Evolutionary conservation across 2,113 vertebrate species (phyloP), one percentile per base, ranked within the genome.

Genomic region (Pomatostomus ruficeps): DNA sequence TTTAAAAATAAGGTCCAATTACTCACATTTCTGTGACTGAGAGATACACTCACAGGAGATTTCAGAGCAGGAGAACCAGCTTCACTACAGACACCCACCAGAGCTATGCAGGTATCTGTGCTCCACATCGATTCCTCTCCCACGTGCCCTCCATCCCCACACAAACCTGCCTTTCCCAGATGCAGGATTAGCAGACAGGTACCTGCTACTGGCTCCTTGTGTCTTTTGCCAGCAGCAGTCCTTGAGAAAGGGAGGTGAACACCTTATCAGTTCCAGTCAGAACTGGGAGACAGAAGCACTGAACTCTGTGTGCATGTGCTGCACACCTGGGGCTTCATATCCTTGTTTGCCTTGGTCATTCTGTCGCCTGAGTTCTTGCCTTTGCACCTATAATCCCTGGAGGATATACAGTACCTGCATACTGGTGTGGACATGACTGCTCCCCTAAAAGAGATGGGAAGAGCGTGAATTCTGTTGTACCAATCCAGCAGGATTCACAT

Each of bases 121-220:
- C 23, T 43, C n/a, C 33, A 52, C 38, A 40, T 3, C 3, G 29
- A 42, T 58, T 61, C 51, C 29, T 54, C 29, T 15, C 7, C 14
- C 58, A 17, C 0, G 0, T n/a, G 13, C 7, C 28, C 28, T 48
- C 22, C 19, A 68, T 18, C 11, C 12, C 49, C 21, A 52, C 4
- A 57, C 25, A 65, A 85, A 48, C 13, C 28, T 52, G 65, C 14
- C n/a, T 77, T 86, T 7, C 8, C 29, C 31, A 54, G 21, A 11
- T 28, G 14, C 5, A 54, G 54, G 43, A 52, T 86, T 84, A 77
- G 51, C 46, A 48, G 38, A 57, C 6, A 57, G 20, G 24, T n/a
- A 54, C 18, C 26, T 74, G 36, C 71, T 73, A 35, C 66, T 78
- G 45, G 40, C 61, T 76, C 36, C 42, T 76, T 49, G 38, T 13